phyloP scores from a whole-genome alignment of 1,140 invertebrate genomes.

The Procambarus clarkii region DNA sequence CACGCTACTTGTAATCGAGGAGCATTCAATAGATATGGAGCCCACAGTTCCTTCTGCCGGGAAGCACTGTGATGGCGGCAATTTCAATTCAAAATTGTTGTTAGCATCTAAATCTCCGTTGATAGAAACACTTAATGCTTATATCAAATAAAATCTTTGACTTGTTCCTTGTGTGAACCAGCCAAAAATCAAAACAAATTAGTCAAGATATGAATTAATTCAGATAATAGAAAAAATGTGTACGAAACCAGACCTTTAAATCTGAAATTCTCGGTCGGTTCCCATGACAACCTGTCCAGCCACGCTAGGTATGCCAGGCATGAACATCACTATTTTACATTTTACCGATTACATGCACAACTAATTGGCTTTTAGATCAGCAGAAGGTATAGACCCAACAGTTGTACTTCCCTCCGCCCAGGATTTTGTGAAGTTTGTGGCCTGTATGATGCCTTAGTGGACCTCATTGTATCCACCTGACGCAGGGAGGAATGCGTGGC shows the following conservation, averaged over 20 bases:
- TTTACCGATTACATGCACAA: background rate
- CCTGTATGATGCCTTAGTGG: background rate
- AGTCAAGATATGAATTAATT: too few relatives aligned
- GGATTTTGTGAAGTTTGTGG: background rate
- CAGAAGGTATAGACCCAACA: background rate
- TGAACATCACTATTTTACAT: background rate
- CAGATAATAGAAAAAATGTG: too few relatives aligned
- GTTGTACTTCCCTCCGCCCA: background rate
- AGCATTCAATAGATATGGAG: background rate
- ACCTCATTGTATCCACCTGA: conserved; percentile 17
- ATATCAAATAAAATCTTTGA: background rate
- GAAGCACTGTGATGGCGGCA: background rate
- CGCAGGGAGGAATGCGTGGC: background rate
- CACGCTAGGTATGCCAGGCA: conserved; percentile 39
- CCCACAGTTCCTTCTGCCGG: background rate
- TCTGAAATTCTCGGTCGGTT: conserved; percentile 18
- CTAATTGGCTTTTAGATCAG: background rate
- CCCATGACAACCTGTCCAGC: conserved; percentile 55
- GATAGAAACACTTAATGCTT: background rate
- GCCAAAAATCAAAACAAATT: background rate
- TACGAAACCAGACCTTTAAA: conserved; percentile 27
- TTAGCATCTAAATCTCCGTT: background rate
- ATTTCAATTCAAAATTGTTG: background rate
- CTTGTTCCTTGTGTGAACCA: background rate
- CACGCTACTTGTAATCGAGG: too few relatives aligned